phyloP scores from a whole-genome alignment of 2,888 invertebrate genomes.

The Trachelus troglodyta region DNA sequence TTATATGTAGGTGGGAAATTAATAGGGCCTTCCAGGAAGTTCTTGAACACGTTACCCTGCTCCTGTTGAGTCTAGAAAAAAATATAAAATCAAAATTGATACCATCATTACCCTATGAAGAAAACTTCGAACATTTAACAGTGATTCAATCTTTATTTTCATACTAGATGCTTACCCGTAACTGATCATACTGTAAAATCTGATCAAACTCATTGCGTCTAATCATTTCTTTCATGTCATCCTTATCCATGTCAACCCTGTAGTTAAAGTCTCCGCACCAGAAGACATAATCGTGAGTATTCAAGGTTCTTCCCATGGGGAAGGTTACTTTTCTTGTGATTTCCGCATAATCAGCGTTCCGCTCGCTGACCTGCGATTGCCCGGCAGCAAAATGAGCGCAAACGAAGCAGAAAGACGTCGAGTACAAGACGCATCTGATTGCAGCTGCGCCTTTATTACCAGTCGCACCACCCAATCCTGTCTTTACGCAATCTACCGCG shows the following conservation, averaged over 20 bases:
- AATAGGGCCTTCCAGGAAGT: constrained; percentile 92
- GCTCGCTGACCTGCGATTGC: constrained; percentile 92
- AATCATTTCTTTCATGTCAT: constrained; percentile 89
- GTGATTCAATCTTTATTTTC: neutral
- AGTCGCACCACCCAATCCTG: constrained; percentile 97
- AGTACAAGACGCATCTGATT: constrained; percentile 90
- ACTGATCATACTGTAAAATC: constrained; percentile 88
- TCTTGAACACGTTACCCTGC: constrained; percentile 87
- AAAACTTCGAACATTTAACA: neutral
- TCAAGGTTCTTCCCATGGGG: constrained; percentile 91
- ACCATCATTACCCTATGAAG: neutral
- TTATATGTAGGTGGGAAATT: constrained; percentile 97
- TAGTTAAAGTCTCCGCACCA: constrained; percentile 99
- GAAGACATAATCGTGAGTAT: constrained; percentile 97
- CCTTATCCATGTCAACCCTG: constrained; percentile 94
- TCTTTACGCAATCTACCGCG: constrained; percentile 96
- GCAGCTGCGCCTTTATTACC: constrained; percentile 96
- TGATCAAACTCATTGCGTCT: constrained; percentile 79
- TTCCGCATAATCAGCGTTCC: constrained; percentile 97
- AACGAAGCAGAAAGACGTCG: constrained; percentile 96
- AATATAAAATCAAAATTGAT: neutral
- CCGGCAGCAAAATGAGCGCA: constrained; percentile 99
- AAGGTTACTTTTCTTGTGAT: constrained; percentile 91
- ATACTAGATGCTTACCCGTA: constrained; percentile 68
- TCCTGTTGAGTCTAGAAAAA: constrained; percentile 75